Conservation (phyloP, 2,797 vertebrate species). For the Notamacropus eugenii region DNA sequence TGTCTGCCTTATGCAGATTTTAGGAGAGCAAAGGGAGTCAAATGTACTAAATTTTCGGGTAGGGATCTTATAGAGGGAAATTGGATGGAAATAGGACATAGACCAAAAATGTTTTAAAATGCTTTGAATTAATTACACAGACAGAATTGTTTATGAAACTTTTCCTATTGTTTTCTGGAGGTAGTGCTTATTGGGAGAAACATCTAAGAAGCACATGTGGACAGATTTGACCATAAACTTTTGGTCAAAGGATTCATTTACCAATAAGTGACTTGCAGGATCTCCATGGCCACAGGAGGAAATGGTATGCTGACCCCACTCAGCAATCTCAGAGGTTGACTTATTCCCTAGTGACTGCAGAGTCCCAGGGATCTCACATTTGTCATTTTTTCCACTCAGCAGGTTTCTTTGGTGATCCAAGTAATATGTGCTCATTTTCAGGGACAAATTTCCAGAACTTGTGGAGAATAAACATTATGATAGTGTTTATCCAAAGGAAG, state of each 20-base stretch:
- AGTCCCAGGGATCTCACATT: neutral
- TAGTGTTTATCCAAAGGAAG: neutral
- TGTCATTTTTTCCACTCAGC: neutral
- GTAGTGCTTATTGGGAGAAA: neutral
- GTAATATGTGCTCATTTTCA: neutral
- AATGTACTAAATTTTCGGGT: neutral
- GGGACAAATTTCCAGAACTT: neutral
- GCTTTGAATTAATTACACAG: neutral
- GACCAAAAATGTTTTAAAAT: neutral
- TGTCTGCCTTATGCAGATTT: neutral
- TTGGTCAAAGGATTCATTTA: neutral
- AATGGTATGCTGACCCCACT: neutral
- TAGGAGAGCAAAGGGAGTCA: neutral
- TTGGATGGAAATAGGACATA: neutral
- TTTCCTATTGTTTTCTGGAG: neutral
- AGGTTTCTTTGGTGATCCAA: neutral
- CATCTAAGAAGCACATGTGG: neutral
- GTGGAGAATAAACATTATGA: neutral
- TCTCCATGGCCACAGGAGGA: neutral
- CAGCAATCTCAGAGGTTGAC: neutral
- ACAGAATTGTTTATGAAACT: neutral
- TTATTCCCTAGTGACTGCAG: neutral
- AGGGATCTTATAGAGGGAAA: neutral
- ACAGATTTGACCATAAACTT: neutral
- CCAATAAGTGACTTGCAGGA: neutral